Evolutionary conservation across 2,113 vertebrate genomes (phyloP), one percentile per base, ranked within the genome.

Genomic region (Strix aluco): DNA sequence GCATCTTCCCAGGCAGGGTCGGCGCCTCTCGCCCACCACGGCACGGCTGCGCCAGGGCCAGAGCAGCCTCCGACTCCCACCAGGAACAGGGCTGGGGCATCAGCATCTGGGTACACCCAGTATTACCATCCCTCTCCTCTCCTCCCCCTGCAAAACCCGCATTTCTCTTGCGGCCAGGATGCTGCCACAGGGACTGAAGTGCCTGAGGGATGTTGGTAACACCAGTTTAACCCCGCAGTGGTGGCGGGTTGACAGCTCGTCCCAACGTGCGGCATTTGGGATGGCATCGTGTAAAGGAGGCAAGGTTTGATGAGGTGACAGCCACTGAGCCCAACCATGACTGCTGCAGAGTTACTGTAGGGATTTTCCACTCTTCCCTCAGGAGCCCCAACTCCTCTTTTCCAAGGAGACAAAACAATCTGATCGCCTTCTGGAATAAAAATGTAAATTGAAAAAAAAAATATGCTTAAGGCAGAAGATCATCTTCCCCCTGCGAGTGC

Each of bases 241-340:
- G 70, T 27, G 26, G 72, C 1, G 2, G 46, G 54, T 5, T 7
- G 15, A 52, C 42, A 17, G 75, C 49, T 73, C 0, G 0, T 16
- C 49, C 73, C 81, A 11, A 27, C 21, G 77, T 3, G 27, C 0
- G 1, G 73, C 25, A 46, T 65, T 79, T 38, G 75, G 81, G 94
- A 87, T 38, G 93, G 86, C n/a, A 22, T 54, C 94, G 23, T 3
- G 46, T 32, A 61, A 81, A 49, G 40, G 72, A 96, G 87, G 44
- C 46, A 44, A 81, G 57, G 65, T 90, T 40, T 90, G 87, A 88
- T 74, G 92, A 95, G 86, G 80, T 34, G 96, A 93, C 62, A 57
- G 85, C 69, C 75, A 74, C 88, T 4, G 27, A 96, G 88, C 79
- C 79, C 86, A 81, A 58, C 47, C 11, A 49, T 36, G 87, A 69